phyloP scores from a whole-genome alignment of 1,140 invertebrate genomes.

The Drosophila malerkotliana region DNA sequence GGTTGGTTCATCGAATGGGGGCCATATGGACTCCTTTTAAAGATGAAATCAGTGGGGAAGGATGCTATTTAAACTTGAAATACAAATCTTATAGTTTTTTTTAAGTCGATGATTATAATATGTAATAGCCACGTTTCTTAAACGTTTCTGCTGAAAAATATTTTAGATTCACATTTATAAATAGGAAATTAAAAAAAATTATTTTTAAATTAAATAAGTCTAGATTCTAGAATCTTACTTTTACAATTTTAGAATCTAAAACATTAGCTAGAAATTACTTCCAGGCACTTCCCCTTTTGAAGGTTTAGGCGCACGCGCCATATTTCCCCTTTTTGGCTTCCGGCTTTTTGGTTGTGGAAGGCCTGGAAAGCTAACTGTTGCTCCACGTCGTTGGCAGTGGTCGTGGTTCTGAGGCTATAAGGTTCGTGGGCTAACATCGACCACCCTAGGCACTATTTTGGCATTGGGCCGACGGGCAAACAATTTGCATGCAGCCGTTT shows the following conservation, averaged over 20 bases:
- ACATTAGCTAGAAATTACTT: neutral
- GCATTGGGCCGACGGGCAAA: constrained; percentile 20
- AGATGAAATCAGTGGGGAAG: neutral
- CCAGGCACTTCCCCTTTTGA: constrained; percentile 21
- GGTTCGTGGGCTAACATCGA: constrained; percentile 2
- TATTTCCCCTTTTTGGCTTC: constrained; percentile 8
- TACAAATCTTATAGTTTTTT: too few relatives aligned
- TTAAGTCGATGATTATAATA: too few relatives aligned
- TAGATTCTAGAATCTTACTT: neutral
- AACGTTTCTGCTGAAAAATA: too few relatives aligned
- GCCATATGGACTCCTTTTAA: neutral
- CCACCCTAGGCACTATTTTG: neutral
- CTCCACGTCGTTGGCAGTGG: constrained; percentile 35
- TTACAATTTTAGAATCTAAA: too few relatives aligned
- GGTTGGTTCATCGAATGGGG: neutral
- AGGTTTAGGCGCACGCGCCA: constrained; percentile 40
- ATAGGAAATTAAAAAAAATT: too few relatives aligned
- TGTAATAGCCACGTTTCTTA: too few relatives aligned
- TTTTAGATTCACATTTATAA: too few relatives aligned
- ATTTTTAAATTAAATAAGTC: neutral
- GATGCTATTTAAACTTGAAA: too few relatives aligned
- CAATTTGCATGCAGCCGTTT: constrained; percentile 59
- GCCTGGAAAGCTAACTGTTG: constrained; percentile 71
- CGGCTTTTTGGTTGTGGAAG: constrained; percentile 41
- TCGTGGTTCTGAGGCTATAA: neutral